Evolutionary conservation across 2,113 vertebrate genomes (phyloP).

Genomic region (Stigmatopora argus): DNA sequence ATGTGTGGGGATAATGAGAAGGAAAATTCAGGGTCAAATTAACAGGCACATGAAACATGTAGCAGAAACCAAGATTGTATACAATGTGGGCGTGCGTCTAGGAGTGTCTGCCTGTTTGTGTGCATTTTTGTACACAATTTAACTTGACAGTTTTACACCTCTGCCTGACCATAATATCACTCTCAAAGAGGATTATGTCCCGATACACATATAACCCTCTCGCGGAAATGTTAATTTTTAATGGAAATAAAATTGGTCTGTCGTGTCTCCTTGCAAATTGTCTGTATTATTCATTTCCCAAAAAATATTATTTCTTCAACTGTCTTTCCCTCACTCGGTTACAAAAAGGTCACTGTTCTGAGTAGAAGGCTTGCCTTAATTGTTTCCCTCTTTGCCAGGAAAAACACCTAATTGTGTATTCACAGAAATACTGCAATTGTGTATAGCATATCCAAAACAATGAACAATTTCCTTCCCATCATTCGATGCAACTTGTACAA

Average conservation of each 20-base stretch:
- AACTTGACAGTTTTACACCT: constrained; percentile 3
- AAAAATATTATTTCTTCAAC: constrained; percentile 34
- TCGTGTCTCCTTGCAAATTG: constrained; percentile 31
- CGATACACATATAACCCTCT: constrained; percentile 34
- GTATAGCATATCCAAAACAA: neutral
- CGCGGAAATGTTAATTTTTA: constrained; percentile 44
- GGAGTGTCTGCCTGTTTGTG: too few relatives aligned
- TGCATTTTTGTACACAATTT: constrained; percentile 7
- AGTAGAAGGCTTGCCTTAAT: neutral
- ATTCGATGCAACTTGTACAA: constrained; percentile 22
- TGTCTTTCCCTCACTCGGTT: neutral
- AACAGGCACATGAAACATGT: too few relatives aligned
- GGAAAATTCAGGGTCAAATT: too few relatives aligned
- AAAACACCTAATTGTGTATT: constrained; percentile 19
- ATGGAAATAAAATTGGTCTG: constrained; percentile 46
- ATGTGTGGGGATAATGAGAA: too few relatives aligned
- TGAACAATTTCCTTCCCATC: constrained; percentile 19
- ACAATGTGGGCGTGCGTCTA: too few relatives aligned
- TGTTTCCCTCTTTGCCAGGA: neutral
- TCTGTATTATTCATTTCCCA: constrained; percentile 45
- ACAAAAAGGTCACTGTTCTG: neutral
- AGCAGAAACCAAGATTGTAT: too few relatives aligned
- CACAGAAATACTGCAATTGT: neutral
- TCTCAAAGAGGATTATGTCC: constrained; percentile 21
- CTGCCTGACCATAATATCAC: neutral